Evolutionary conservation across 2,113 vertebrate genomes (phyloP).

Genomic region (Cyprinodon variegatus): DNA sequence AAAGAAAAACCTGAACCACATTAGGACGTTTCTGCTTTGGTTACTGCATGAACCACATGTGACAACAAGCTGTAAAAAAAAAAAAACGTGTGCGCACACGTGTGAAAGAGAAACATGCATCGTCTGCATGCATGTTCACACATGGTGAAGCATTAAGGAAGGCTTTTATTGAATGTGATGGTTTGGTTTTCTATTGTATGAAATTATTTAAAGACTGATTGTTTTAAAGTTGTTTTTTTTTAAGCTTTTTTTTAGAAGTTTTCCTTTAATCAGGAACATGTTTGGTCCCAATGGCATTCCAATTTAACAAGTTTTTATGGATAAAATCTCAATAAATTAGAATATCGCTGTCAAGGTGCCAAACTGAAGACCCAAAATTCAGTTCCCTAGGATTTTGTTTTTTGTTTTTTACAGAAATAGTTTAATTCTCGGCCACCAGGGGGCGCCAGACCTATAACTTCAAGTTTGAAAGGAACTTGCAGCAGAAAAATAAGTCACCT

Average conservation of each 20-base stretch:
- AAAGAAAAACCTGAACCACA: slow-evolving; percentile 31
- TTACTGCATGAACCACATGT: slow-evolving; percentile 73
- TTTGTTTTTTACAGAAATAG: too few relatives aligned
- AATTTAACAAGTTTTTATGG: background rate
- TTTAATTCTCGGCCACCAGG: too few relatives aligned
- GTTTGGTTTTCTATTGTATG: slow-evolving; percentile 74
- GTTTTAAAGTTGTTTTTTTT: slow-evolving; percentile 66
- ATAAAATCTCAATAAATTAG: background rate
- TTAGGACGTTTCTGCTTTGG: slow-evolving; percentile 63
- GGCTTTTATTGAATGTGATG: slow-evolving; percentile 37
- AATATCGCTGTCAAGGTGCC: too few relatives aligned
- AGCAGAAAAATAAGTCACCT: too few relatives aligned
- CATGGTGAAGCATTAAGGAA: slow-evolving; percentile 28
- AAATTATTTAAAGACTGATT: slow-evolving; percentile 76
- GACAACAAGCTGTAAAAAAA: slow-evolving; percentile 51
- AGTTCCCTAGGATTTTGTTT: background rate
- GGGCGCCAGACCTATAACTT: too few relatives aligned
- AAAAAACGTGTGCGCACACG: slow-evolving; percentile 26
- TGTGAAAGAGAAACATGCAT: slow-evolving; percentile 7
- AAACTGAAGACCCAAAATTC: background rate
- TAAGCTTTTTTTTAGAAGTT: slow-evolving; percentile 30
- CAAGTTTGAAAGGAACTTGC: too few relatives aligned
- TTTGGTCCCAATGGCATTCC: slow-evolving; percentile 42
- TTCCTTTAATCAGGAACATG: slow-evolving; percentile 16
- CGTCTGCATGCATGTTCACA: slow-evolving; percentile 33